Percentiles rank a stretch among this genome's conserved stretches.
Evolutionary conservation across 2,888 invertebrate species (phyloP).

Genomic region (Sinhomidia bicolor): DNA sequence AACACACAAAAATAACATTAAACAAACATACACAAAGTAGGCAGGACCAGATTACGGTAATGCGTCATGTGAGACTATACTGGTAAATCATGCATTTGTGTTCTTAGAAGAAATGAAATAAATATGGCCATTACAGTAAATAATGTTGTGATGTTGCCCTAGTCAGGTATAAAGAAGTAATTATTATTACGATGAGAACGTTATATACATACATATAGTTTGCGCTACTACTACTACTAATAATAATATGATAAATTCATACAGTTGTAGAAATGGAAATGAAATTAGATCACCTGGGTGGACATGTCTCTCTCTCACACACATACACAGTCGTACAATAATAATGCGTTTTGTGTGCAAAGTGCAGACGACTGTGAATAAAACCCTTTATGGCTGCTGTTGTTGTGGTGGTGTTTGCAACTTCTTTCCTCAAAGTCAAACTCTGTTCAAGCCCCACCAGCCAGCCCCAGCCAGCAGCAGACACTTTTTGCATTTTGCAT

Average conservation of each 20-base stretch:
- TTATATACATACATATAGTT: background rate
- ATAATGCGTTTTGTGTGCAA: no score
- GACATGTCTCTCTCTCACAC: conserved; percentile 38
- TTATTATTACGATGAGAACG: conserved; percentile 14
- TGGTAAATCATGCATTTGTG: conserved; percentile 32
- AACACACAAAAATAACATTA: background rate
- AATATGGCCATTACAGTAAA: background rate
- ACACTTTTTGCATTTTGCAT: background rate
- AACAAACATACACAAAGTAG: conserved; percentile 38
- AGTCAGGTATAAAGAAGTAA: conserved; percentile 12
- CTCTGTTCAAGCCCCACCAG: background rate
- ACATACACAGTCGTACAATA: no score
- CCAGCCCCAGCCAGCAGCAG: no score
- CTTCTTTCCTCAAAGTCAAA: background rate
- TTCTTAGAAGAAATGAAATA: background rate
- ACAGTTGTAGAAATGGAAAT: conserved; percentile 56
- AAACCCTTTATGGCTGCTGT: no score
- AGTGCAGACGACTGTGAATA: no score
- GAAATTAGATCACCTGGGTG: conserved; percentile 66
- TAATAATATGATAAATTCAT: background rate
- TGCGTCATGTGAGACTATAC: conserved; percentile 37
- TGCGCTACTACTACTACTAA: background rate
- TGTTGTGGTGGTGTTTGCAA: background rate
- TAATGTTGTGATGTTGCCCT: conserved; percentile 30
- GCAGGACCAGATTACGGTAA: conserved; percentile 61